phyloP scores from a whole-genome alignment of 1,140 invertebrate species.

The Pantala flavescens region DNA sequence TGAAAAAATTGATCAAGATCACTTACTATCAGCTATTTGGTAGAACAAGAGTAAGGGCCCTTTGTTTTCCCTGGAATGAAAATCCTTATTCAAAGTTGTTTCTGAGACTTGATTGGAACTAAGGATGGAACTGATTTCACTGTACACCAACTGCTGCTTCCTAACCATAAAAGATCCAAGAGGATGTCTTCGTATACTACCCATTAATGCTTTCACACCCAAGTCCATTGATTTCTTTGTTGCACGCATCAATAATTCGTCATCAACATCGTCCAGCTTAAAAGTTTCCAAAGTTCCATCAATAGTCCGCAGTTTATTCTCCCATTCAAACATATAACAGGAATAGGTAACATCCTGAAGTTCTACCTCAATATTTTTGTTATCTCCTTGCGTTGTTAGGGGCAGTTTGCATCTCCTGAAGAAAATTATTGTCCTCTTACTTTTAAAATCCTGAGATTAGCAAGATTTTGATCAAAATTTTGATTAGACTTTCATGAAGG shows the following conservation, averaged over 20 bases:
- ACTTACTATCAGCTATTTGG: too few relatives aligned
- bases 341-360: neutral
- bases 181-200: neutral
- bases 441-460: too few relatives aligned
- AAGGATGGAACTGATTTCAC: neutral
- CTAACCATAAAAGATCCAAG: neutral
- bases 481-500: too few relatives aligned
- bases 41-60: too few relatives aligned
- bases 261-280: neutral
- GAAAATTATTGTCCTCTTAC: too few relatives aligned
- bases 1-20: too few relatives aligned
- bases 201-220: neutral
- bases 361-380: neutral
- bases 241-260: neutral
- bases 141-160: neutral
- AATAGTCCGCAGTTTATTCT: neutral
- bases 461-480: too few relatives aligned
- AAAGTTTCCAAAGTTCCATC: neutral
- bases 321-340: slow-evolving; percentile 1
- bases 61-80: too few relatives aligned
- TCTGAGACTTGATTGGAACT: neutral
- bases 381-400: neutral
- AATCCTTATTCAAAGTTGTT: too few relatives aligned
- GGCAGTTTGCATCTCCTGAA: neutral
- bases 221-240: neutral